Evolutionary conservation across 2,113 vertebrate genomes (phyloP).

Genomic region (Genyomyrus donnyi): DNA sequence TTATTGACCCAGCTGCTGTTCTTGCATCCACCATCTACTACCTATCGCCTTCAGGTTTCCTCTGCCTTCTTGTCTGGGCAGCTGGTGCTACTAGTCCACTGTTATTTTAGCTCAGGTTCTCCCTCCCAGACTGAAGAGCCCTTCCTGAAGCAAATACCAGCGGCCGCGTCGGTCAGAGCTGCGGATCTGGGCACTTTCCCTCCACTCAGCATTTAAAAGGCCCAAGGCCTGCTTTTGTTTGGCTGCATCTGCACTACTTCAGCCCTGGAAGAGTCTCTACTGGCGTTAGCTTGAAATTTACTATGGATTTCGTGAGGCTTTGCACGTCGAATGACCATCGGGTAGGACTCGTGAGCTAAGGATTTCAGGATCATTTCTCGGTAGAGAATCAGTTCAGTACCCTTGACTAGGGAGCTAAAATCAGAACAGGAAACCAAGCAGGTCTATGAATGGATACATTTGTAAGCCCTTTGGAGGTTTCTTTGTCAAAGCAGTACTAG

Average conservation of each 20-base stretch:
- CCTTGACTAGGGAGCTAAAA: not conserved
- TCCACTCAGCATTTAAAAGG: not conserved
- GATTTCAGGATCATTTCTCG: not conserved
- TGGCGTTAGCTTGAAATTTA: no score
- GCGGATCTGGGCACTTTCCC: constrained; percentile 6
- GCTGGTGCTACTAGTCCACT: not conserved
- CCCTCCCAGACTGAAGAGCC: not conserved
- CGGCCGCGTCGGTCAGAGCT: not conserved
- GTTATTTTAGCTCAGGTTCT: not conserved
- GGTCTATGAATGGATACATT: not conserved
- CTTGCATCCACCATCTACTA: not conserved
- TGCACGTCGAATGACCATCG: not conserved
- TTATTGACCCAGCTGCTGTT: not conserved
- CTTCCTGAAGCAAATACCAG: constrained; percentile 5
- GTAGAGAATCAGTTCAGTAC: not conserved
- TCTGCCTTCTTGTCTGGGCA: not conserved
- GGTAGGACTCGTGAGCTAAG: not conserved
- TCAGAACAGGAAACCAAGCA: not conserved
- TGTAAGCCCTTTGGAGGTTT: not conserved
- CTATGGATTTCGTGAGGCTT: not conserved
- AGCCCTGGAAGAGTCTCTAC: not conserved
- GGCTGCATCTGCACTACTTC: not conserved
- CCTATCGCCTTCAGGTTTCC: no score
- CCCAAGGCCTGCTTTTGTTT: not conserved
- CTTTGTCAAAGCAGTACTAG: not conserved